These are phyloP conservation scores for Natator depressus DNA, from an alignment of 2,113 vertebrate genomes.

Conservation along the genomic window DNA sequence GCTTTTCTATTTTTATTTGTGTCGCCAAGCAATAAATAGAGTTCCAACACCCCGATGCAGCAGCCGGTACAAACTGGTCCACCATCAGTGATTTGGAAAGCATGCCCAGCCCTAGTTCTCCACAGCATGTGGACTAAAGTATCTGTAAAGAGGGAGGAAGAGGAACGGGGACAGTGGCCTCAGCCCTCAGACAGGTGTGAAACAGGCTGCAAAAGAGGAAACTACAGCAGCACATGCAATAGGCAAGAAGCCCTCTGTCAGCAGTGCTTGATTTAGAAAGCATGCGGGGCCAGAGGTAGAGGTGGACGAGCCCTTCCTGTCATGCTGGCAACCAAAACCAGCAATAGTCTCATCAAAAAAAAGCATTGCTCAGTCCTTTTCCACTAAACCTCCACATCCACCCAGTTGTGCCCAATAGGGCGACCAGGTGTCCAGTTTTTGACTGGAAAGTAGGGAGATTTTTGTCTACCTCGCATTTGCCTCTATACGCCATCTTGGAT, in stretches of 20 bases:
- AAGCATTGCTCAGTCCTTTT: not conserved
- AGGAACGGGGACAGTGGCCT: not conserved
- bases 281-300: not conserved
- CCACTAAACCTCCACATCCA: not conserved
- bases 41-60: conserved; percentile 16
- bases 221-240: not conserved
- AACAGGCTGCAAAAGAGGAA: not conserved
- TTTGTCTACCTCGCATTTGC: too few species aligned
- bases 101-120: not conserved
- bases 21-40: conserved; percentile 52
- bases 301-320: not conserved
- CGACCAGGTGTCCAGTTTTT: too few species aligned
- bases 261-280: not conserved
- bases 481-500: too few species aligned
- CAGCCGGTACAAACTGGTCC: not conserved
- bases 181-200: not conserved
- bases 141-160: not conserved
- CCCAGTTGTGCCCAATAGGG: too few species aligned
- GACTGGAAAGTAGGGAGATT: too few species aligned
- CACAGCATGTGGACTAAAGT: rapidly evolving
- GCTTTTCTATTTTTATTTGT: conserved; percentile 72
- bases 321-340: not conserved
- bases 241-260: not conserved
- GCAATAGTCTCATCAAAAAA: not conserved
- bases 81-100: conserved; percentile 1